A percentile compares a stretch with the other conserved stretches of the same genome.
Evolutionary conservation across 2,888 invertebrate species (phyloP).

Genomic region (Eupithecia tripunctaria): DNA sequence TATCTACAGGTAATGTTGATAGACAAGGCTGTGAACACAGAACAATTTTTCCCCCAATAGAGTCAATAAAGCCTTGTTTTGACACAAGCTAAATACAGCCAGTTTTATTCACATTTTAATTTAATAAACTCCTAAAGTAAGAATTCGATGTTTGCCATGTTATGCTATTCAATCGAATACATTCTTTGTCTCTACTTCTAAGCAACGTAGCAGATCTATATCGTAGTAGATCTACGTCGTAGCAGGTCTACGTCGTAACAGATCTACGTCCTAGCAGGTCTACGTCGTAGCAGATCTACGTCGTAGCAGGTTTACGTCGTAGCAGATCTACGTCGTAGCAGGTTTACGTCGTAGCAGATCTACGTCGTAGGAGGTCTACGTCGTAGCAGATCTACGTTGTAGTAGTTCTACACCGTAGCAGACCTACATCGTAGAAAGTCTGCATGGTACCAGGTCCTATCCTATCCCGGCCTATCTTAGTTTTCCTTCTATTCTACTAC

Average conservation of each 20-base stretch:
- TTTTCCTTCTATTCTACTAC: not conserved
- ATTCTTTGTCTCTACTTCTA: not conserved
- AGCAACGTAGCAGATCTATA: not conserved
- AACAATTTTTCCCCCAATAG: too few species aligned
- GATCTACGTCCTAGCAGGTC: too few species aligned
- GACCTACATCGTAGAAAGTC: not conserved
- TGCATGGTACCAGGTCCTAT: too few species aligned
- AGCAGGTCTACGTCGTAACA: too few species aligned
- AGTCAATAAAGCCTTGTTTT: too few species aligned
- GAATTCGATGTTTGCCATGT: not conserved
- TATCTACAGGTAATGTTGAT: too few species aligned
- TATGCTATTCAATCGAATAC: not conserved
- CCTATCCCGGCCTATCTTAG: too few species aligned
- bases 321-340: not conserved
- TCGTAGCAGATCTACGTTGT: not conserved
- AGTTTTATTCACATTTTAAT: too few species aligned
- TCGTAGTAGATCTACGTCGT: not conserved
- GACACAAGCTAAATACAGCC: too few species aligned
- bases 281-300: not conserved
- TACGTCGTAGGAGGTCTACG: not conserved
- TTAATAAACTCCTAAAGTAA: too few species aligned
- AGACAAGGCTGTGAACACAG: too few species aligned
- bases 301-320: not conserved
- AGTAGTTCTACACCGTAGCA: not conserved
- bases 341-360: not conserved